A percentile compares a stretch with the other conserved stretches of the same genome.
Conservation (phyloP, 2,113 vertebrate genomes). For the Xiphorhynchus elegans region DNA sequence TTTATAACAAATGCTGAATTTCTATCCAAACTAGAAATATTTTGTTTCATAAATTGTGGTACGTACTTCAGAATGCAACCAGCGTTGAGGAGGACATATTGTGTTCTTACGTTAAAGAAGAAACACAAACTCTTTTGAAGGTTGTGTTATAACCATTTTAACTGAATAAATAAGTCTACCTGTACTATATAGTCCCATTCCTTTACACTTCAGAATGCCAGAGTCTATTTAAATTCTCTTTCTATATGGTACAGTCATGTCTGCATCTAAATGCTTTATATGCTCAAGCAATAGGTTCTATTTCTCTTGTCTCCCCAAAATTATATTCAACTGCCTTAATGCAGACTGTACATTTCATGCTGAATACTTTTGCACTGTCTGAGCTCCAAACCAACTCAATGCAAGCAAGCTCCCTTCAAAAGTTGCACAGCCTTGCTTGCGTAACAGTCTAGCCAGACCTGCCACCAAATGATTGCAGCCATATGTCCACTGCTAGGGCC, state of each 20-base stretch:
- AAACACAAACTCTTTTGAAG: background rate
- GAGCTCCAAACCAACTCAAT: background rate
- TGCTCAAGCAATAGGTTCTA: background rate
- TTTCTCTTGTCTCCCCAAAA: background rate
- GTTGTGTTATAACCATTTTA: background rate
- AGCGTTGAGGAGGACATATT: background rate
- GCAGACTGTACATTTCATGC: background rate
- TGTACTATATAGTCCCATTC: background rate
- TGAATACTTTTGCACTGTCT: background rate
- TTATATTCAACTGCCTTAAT: background rate
- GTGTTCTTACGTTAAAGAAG: background rate
- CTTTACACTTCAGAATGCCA: background rate
- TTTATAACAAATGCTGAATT: background rate
- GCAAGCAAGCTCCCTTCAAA: background rate
- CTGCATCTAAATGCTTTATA: background rate
- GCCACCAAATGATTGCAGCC: background rate
- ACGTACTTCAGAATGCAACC: background rate
- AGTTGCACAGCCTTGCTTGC: background rate
- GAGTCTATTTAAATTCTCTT: background rate
- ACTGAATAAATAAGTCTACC: background rate
- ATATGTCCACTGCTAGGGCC: background rate
- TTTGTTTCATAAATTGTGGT: background rate
- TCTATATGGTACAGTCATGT: background rate
- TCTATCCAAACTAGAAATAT: background rate
- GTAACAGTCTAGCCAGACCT: background rate